Percentiles rank a stretch among this genome's conserved stretches.
Evolutionary conservation across 2,797 vertebrate genomes (phyloP).

Genomic region (Sternotherus odoratus): DNA sequence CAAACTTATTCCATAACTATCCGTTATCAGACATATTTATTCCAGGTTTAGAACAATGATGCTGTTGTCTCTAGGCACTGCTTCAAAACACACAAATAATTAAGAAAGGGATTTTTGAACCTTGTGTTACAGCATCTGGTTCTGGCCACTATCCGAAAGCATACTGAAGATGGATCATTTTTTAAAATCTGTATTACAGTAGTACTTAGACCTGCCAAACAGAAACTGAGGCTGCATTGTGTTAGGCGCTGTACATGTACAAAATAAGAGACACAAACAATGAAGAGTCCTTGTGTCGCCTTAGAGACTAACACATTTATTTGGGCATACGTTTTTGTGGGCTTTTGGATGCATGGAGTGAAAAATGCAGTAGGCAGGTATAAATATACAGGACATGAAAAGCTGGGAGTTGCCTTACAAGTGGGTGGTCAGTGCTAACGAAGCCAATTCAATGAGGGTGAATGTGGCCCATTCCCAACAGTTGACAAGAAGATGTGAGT

Average conservation of each 20-base stretch:
- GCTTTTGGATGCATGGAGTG: too few species aligned
- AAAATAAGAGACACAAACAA: not conserved
- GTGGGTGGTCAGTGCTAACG: too few species aligned
- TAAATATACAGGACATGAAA: too few species aligned
- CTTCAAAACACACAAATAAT: not conserved
- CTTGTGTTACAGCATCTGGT: not conserved
- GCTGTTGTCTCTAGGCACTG: not conserved
- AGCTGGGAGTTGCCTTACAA: too few species aligned
- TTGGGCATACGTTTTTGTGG: too few species aligned
- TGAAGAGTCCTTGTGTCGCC: too few species aligned
- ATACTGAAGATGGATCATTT: not conserved
- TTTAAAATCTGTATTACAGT: not conserved
- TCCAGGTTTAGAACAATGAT: rapidly evolving
- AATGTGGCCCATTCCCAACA: too few species aligned
- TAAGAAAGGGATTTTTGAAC: not conserved
- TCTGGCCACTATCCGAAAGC: rapidly evolving
- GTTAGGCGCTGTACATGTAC: not conserved
- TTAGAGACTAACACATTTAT: too few species aligned
- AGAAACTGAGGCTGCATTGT: not conserved
- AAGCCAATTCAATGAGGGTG: too few species aligned
- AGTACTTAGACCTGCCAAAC: not conserved
- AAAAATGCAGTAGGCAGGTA: too few species aligned
- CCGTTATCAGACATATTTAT: not conserved
- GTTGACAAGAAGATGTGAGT: too few species aligned
- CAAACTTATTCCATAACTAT: not conserved